Percentiles rank a stretch among this genome's conserved stretches.
Conservation (phyloP, 2,113 vertebrate species). For the Tupaia tana region DNA sequence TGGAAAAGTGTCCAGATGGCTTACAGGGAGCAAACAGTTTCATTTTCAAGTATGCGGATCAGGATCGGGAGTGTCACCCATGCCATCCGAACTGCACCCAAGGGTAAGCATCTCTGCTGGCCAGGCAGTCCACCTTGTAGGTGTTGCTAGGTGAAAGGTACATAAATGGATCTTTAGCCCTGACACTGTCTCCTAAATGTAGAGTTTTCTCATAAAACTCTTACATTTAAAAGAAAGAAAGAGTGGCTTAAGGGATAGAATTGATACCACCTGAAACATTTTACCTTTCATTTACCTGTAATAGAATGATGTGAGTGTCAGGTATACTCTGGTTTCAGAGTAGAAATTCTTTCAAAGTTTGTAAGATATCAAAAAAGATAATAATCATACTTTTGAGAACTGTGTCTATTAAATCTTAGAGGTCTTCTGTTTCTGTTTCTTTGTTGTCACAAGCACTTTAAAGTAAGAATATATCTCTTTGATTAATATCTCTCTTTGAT, state of each 20-base stretch:
- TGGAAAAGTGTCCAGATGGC: constrained; percentile 97
- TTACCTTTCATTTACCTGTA: neutral
- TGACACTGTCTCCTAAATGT: neutral
- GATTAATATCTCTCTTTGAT: neutral
- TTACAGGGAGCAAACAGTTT: constrained; percentile 96
- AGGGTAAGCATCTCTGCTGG: constrained; percentile 89
- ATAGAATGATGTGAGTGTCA: neutral
- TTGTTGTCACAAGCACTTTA: neutral
- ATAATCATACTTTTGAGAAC: neutral
- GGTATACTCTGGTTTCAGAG: neutral
- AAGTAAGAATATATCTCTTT: neutral
- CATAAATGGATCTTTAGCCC: rapidly evolving
- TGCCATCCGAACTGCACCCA: constrained; percentile 98
- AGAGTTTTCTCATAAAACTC: neutral
- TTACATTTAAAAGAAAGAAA: neutral
- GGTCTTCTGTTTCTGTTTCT: neutral
- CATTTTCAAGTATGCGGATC: constrained; percentile 98
- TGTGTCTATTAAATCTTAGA: neutral
- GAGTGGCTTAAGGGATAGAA: neutral
- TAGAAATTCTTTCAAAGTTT: neutral
- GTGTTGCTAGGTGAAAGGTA: neutral
- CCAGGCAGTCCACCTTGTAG: too few species aligned
- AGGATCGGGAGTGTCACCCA: constrained; percentile 95
- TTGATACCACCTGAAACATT: neutral
- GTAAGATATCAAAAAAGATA: neutral